phyloP scores from a whole-genome alignment of 2,888 invertebrate genomes.

The Drosophila nr. fundita region DNA sequence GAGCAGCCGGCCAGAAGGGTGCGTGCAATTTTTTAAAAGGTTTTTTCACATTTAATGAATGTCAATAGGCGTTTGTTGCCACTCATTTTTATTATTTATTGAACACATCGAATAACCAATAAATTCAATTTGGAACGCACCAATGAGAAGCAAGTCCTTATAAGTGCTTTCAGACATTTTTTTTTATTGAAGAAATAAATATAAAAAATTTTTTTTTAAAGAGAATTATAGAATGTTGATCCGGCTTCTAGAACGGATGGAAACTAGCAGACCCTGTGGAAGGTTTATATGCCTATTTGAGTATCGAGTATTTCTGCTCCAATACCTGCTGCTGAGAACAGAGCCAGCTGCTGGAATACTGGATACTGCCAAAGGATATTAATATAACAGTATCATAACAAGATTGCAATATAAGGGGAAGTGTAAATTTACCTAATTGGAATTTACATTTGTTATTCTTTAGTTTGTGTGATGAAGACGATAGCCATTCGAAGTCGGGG shows the following conservation, averaged over 20 bases:
- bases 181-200: background rate
- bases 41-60: constrained; percentile 54
- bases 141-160: background rate
- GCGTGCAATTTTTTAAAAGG: constrained; percentile 45
- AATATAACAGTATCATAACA: background rate
- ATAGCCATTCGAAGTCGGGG: background rate
- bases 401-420: background rate
- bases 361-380: background rate
- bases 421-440: background rate
- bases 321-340: background rate
- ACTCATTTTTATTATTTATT: constrained; percentile 24
- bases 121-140: constrained; percentile 44
- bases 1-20: background rate
- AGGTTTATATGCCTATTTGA: background rate
- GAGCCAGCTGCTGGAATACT: background rate
- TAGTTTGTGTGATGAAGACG: background rate
- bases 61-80: constrained; percentile 31
- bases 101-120: constrained; percentile 35
- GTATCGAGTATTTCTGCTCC: background rate
- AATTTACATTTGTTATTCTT: background rate
- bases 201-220: background rate
- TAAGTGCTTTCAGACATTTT: background rate
- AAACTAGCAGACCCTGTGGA: background rate
- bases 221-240: background rate
- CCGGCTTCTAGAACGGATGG: background rate